Evolutionary conservation across 2,888 invertebrate species (phyloP).

Genomic region (Blastobasis adustella): DNA sequence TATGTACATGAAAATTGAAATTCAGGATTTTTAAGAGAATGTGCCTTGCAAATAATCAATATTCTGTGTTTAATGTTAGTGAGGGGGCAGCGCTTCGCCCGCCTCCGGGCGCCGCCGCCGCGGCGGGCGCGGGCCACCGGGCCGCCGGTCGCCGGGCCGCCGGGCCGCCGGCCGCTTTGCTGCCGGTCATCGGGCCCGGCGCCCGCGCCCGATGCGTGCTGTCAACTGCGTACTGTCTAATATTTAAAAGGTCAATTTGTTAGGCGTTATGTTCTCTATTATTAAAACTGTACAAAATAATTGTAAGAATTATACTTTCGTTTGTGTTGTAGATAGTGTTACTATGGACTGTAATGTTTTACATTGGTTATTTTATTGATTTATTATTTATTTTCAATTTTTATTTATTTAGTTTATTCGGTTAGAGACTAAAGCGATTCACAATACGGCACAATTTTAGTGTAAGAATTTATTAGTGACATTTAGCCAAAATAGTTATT

Average conservation of each 20-base stretch:
- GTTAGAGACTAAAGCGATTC: slow-evolving; percentile 24
- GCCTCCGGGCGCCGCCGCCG: slow-evolving; percentile 6
- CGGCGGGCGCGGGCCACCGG: not conserved
- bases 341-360: slow-evolving; percentile 15
- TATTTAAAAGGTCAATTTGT: slow-evolving; percentile 38
- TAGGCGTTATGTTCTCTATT: slow-evolving; percentile 40
- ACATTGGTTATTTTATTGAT: slow-evolving; percentile 5
- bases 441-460: slow-evolving; percentile 67
- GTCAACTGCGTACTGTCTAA: slow-evolving; percentile 8
- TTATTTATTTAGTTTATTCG: slow-evolving; percentile 22
- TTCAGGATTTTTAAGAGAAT: slow-evolving; percentile 73
- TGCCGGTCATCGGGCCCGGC: not conserved
- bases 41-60: slow-evolving; percentile 74
- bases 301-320: slow-evolving; percentile 43
- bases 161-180: slow-evolving; percentile 4
- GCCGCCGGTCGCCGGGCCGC: slow-evolving; percentile 2
- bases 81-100: slow-evolving; percentile 50
- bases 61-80: slow-evolving; percentile 74
- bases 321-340: slow-evolving; percentile 55
- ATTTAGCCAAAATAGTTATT: slow-evolving; percentile 71
- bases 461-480: slow-evolving; percentile 64
- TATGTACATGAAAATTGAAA: slow-evolving; percentile 62
- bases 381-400: slow-evolving; percentile 10
- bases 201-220: no score
- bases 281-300: slow-evolving; percentile 65